phyloP scores from a whole-genome alignment of 37 sponge, comb jelly and placozoan genomes.

The Mnemiopsis leidyi region DNA sequence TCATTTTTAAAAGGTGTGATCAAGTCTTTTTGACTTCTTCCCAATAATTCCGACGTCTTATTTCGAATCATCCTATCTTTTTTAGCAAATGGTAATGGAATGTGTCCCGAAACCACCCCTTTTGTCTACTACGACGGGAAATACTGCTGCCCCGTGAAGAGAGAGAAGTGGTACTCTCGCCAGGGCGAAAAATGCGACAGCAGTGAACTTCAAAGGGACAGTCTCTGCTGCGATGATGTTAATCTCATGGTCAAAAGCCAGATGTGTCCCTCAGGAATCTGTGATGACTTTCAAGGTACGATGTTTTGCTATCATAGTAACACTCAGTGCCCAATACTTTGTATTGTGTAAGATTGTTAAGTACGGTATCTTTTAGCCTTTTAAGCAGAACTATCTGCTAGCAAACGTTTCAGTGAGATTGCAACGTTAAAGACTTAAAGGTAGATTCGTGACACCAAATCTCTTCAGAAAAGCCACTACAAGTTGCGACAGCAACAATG shows the following conservation, averaged over 20 bases:
- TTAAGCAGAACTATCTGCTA: too few species aligned
- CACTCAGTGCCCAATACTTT: too few species aligned
- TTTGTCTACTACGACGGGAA: background rate
- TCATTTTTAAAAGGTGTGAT: too few species aligned
- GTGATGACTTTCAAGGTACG: background rate
- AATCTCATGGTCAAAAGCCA: background rate
- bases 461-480: too few species aligned
- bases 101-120: background rate
- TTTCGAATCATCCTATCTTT: background rate
- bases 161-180: background rate
- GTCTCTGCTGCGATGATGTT: background rate
- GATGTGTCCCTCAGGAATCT: background rate
- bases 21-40: too few species aligned
- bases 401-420: too few species aligned
- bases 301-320: too few species aligned
- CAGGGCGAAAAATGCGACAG: background rate
- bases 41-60: background rate
- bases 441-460: too few species aligned
- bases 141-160: background rate
- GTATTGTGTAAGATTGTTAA: too few species aligned
- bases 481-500: too few species aligned
- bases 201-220: background rate
- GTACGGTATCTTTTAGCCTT: too few species aligned
- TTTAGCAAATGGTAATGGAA: background rate
- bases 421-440: too few species aligned